Base-by-base conservation (phyloP, 2,797 vertebrate genomes). In the Ptychadena robeensis region DNA sequence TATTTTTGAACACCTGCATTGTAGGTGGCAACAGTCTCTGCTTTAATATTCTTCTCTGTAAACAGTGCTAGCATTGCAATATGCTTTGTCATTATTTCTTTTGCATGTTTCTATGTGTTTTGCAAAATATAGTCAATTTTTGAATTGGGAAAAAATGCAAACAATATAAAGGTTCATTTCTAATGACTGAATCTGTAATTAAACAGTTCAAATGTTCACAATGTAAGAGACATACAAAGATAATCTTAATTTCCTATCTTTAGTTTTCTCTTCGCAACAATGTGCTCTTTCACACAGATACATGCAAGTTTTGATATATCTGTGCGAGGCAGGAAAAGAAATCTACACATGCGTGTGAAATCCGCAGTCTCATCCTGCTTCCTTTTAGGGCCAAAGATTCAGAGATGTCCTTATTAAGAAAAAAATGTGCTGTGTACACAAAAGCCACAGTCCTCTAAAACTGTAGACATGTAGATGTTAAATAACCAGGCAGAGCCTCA, bases 341-440 rank as follows among this genome's bases (percentile, higher is more conserved):
- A 30, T 63, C 10, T 22, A 12, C 72, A 82, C 15, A 11, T 18
- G 1, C n/a, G 48, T 82, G 80, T 69, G 65, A 82, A 53, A 69
- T 40, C 28, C 22, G 9, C 27, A 37, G 63, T 14, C n/a, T 31
- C 18, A 14, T 40, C 2, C 59, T 63, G 28, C 15, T 28, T 48
- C 15, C 34, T n/a, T 70, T 15, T 7, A 35, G 53, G 9, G n/a
- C 22, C 63, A 37, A 0, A 9, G 15, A 69, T 18, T 4, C 2
- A 65, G n/a, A 34, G 30, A 22, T 25, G 0, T 53, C 44, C 18
- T 80, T 37, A n/a, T 34, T 63, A 35, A 37, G 12, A 63, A 31
- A 63, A 2, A n/a, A 37, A 35, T 25, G n/a, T 3, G 15, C n/a
- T 35, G 12, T 59, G 9, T 34, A 73, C 11, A 72, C 28, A 53